These are phyloP conservation scores for Leucopsar rothschildi DNA, from an alignment of 2,113 vertebrate genomes.

Conservation along the genomic window DNA sequence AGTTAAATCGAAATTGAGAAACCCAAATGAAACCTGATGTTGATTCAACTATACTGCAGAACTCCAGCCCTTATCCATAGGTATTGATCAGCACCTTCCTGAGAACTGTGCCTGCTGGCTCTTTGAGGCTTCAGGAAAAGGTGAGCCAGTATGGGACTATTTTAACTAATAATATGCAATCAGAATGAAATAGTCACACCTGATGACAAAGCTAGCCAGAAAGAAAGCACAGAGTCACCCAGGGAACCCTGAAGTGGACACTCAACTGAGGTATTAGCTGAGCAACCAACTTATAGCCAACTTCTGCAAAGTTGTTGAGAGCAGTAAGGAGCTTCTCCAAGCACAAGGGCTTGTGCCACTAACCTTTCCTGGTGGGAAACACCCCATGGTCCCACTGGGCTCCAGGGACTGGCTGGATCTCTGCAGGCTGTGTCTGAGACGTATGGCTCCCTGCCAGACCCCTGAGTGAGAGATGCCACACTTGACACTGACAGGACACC, in stretches of 20 bases:
- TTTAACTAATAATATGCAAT: not conserved
- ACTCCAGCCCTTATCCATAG: not conserved
- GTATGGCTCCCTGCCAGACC: not conserved
- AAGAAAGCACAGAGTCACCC: not conserved
- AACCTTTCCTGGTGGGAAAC: not conserved
- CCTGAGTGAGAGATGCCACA: not conserved
- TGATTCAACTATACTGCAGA: not conserved
- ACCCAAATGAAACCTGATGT: not conserved
- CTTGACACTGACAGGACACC: not conserved
- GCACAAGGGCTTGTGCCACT: not conserved
- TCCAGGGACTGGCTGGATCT: not conserved
- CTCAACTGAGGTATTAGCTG: not conserved
- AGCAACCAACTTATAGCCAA: not conserved
- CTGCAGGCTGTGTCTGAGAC: not conserved
- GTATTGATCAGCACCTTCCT: not conserved
- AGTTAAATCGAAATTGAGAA: not conserved
- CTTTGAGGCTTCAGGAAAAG: not conserved
- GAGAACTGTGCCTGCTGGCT: not conserved
- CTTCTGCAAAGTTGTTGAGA: not conserved
- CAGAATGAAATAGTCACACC: not conserved
- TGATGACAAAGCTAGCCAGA: not conserved
- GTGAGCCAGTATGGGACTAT: not conserved
- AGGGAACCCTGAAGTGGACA: not conserved
- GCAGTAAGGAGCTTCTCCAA: not conserved
- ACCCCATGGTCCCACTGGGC: fast-evolving